Conservation (phyloP, 2,113 vertebrate species). For the Callithrix jacchus region DNA sequence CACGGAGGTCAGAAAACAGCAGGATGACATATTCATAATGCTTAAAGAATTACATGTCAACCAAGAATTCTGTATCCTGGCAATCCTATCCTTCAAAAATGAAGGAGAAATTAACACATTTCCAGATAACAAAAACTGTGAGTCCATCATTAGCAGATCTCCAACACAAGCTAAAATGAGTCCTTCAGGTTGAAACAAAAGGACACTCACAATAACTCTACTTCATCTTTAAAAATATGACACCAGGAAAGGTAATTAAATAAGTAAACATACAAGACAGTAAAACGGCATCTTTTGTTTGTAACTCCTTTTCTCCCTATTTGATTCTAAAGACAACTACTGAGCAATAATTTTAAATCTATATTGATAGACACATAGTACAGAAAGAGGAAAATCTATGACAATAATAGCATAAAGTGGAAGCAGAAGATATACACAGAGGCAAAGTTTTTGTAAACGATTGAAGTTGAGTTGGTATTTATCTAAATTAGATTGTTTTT, state of each 20-base stretch:
- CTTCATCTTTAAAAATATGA: neutral
- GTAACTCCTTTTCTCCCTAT: neutral
- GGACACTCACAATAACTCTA: neutral
- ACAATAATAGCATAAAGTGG: neutral
- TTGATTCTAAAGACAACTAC: neutral
- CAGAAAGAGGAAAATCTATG: neutral
- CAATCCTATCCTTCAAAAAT: neutral
- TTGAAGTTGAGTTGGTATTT: neutral
- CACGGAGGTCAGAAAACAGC: neutral
- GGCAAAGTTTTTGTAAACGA: neutral
- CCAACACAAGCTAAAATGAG: neutral
- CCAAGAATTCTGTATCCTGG: neutral
- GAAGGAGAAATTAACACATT: neutral
- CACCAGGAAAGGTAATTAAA: neutral
- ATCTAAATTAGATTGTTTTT: neutral
- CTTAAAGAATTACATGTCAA: constrained; percentile 1
- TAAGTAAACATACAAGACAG: neutral
- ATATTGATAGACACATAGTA: neutral
- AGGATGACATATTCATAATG: neutral
- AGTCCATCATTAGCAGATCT: neutral
- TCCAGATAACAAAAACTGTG: neutral
- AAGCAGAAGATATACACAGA: neutral
- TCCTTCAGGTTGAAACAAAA: neutral
- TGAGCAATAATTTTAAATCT: neutral
- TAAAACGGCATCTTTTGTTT: neutral